Percentiles rank a stretch among this genome's conserved stretches.
Evolutionary conservation across 2,888 invertebrate genomes (phyloP).

Genomic region (Oasisia sp.): DNA sequence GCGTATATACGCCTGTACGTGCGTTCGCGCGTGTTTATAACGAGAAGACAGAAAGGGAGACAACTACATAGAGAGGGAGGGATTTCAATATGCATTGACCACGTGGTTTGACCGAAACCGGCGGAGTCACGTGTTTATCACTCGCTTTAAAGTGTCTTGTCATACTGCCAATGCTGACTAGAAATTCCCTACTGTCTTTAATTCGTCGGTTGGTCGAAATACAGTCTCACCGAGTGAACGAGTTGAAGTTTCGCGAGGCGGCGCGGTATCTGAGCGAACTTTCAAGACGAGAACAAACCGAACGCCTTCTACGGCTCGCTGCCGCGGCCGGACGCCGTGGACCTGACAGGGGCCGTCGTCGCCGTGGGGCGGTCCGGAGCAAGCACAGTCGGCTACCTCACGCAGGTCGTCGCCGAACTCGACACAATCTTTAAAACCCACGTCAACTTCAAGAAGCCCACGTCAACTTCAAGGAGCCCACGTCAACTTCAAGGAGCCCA

Average conservation of each 20-base stretch:
- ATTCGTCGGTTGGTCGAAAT: not conserved
- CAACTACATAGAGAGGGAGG: too few relatives aligned
- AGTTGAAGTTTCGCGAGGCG: not conserved
- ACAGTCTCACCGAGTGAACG: not conserved
- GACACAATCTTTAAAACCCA: conserved; percentile 17
- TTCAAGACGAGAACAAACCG: not conserved
- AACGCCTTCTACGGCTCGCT: not conserved
- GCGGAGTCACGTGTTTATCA: not conserved
- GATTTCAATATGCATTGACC: not conserved
- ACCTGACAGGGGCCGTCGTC: not conserved
- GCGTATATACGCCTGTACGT: too few relatives aligned
- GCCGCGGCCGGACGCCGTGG: not conserved
- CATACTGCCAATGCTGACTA: not conserved
- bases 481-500: conserved; percentile 22
- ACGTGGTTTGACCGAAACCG: not conserved
- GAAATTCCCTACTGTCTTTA: not conserved
- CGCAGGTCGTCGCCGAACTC: conserved; percentile 32
- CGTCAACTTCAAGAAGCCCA: conserved; percentile 24
- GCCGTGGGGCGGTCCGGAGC: not conserved
- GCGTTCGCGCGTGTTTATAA: too few relatives aligned
- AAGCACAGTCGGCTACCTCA: conserved; percentile 29
- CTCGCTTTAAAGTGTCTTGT: not conserved
- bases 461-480: conserved; percentile 27
- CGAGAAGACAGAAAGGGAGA: too few relatives aligned
- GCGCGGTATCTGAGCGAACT: not conserved